Base-by-base conservation (phyloP, 2,888 invertebrate genomes). In the Parthenolecanium corni region DNA sequence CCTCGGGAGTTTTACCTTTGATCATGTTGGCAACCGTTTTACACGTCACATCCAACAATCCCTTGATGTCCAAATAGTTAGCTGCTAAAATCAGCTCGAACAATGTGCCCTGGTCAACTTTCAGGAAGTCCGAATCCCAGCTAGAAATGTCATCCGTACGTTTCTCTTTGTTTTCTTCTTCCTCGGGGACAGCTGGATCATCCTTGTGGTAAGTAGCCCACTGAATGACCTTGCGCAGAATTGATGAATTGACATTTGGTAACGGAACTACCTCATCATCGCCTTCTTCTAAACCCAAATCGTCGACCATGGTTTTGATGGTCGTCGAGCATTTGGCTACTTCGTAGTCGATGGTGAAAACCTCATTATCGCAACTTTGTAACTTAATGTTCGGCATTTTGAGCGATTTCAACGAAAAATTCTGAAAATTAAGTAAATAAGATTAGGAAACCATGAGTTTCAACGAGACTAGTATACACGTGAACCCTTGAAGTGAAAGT, bases 21-120 rank as follows among this genome's bases (percentile, higher is more conserved):
- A 96, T 95, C 95, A 96, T 95, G 73, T 95, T 95, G 5, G 95
- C 95, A 53, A 95, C 94, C 0, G 94, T 93, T 76, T 98, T 98
- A 77, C 97, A 98, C 0, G 96, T 94, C 0, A 97, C 96, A 76
- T 97, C 96, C 70, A 97, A 76, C 64, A 98, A 78, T 1, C 95
- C 92, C 73, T 92, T 89, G 67, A 96, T 96, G 71, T 96, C 95
- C 71, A 97, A 78, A 73, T 96, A 97, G 75, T 97, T 96, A 9
- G 96, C 95, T 53, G 96, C 95, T 65, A 69, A 63, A 64, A 69
- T 71, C 3, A 70, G 66, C 64, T 69, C 69, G 64, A 69, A 69
- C 1, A 70, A 73, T 69, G 71, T 79, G 65, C 92, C 94, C 74
- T 96, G 95, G 74, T 96, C 95, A 36, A 97, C 96, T 80, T 98